Percentiles rank a stretch among this genome's conserved stretches.
Evolutionary conservation across 2,113 vertebrate genomes (phyloP).

Genomic region (Solea solea): DNA sequence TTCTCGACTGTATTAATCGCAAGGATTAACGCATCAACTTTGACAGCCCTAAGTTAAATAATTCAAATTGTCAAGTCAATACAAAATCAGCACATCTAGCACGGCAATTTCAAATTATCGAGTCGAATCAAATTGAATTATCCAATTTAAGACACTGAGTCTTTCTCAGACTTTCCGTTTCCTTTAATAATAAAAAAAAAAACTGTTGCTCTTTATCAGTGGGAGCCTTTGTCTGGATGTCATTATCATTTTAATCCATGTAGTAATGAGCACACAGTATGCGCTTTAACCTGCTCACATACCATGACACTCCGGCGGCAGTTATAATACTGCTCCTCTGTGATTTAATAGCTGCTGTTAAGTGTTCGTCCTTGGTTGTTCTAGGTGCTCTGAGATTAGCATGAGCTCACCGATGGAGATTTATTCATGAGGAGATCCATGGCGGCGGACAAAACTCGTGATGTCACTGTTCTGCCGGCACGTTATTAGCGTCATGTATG

Average conservation of each 20-base stretch:
- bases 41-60: too few species aligned
- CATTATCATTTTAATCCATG: constrained; percentile 50
- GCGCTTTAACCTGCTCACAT: constrained; percentile 38
- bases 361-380: constrained; percentile 41
- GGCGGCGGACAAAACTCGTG: constrained; percentile 17
- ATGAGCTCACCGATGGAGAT: constrained; percentile 27
- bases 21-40: too few species aligned
- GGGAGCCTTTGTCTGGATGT: constrained; percentile 18
- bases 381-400: constrained; percentile 50
- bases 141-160: too few species aligned
- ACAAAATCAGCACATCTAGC: not conserved
- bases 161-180: too few species aligned
- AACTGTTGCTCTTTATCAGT: not conserved
- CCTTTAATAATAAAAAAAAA: not conserved
- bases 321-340: constrained; percentile 29
- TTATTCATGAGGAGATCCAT: constrained; percentile 20
- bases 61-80: not conserved
- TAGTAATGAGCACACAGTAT: constrained; percentile 46
- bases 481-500: not conserved
- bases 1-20: too few species aligned
- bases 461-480: not conserved
- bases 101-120: not conserved
- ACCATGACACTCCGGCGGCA: constrained; percentile 27
- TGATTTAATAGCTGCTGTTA: constrained; percentile 50
- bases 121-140: not conserved